phyloP scores from a whole-genome alignment of 1,140 invertebrate species.

The Thrips palmi region DNA sequence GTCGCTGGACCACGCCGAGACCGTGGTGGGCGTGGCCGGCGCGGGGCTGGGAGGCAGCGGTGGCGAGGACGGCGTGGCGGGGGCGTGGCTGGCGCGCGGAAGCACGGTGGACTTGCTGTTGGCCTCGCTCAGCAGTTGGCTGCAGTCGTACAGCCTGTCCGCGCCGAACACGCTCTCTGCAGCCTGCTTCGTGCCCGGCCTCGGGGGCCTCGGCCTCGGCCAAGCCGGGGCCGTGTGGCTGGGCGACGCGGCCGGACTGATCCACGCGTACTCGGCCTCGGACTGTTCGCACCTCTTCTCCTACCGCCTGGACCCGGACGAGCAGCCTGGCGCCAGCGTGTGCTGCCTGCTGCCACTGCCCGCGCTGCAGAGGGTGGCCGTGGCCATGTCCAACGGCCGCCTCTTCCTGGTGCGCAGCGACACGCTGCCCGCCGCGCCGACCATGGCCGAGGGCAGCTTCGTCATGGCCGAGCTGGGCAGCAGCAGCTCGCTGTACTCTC shows the following conservation, averaged over 20 bases:
- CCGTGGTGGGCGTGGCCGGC: slow-evolving; percentile 28
- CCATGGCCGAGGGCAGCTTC: slow-evolving; percentile 46
- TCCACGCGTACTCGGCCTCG: slow-evolving; percentile 52
- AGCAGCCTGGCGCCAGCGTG: slow-evolving; percentile 31
- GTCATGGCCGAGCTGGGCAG: slow-evolving; percentile 57
- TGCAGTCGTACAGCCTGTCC: too few species aligned
- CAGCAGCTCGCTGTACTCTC: slow-evolving; percentile 36
- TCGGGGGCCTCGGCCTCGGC: too few species aligned
- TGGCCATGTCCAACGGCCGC: slow-evolving; percentile 50
- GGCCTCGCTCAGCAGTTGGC: slow-evolving; percentile 16
- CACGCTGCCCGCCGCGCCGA: slow-evolving; percentile 35
- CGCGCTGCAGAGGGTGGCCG: slow-evolving; percentile 45
- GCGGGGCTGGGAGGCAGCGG: slow-evolving; percentile 4
- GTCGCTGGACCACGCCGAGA: slow-evolving; percentile 35
- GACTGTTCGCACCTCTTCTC: slow-evolving; percentile 34
- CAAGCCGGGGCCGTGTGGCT: too few species aligned
- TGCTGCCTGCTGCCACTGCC: slow-evolving; percentile 43
- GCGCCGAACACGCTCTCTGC: too few species aligned
- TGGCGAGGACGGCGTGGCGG: slow-evolving; percentile 8
- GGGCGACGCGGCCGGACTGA: slow-evolving; percentile 59
- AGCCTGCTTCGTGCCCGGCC: too few species aligned
- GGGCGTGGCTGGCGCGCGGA: slow-evolving; percentile 18
- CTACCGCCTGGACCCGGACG: slow-evolving; percentile 29
- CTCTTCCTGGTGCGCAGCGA: slow-evolving; percentile 49
- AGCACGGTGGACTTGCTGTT: slow-evolving; percentile 16